A percentile compares a stretch with the other conserved stretches of the same genome.
Conservation (phyloP, 2,113 vertebrate species). For the Sphaerodactylus townsendi region DNA sequence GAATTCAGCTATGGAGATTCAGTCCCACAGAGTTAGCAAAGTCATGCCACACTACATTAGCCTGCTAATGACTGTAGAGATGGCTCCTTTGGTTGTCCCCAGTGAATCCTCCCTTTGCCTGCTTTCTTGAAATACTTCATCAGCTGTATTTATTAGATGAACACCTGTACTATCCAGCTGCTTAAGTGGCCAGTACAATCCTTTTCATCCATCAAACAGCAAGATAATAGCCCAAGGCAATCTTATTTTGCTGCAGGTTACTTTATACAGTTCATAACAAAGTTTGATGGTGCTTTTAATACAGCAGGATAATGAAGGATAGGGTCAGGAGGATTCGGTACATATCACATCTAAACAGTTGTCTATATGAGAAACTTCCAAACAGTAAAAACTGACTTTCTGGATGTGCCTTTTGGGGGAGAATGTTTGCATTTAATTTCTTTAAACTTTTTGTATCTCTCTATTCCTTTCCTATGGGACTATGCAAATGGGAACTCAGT, state of each 20-base stretch:
- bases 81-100: constrained; percentile 51
- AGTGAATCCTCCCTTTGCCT: constrained; percentile 36
- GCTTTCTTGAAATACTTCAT: constrained; percentile 41
- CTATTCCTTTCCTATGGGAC: too few species aligned
- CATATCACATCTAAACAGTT: constrained; percentile 3
- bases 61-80: constrained; percentile 57
- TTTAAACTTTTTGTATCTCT: too few species aligned
- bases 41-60: constrained; percentile 51
- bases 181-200: constrained; percentile 18
- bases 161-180: constrained; percentile 60
- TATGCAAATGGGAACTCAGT: too few species aligned
- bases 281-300: neutral
- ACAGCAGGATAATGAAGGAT: neutral
- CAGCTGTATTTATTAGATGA: constrained; percentile 40
- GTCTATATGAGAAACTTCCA: neutral
- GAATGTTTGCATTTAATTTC: too few species aligned
- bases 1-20: constrained; percentile 50
- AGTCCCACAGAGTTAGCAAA: constrained; percentile 35
- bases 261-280: neutral
- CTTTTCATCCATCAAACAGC: constrained; percentile 46
- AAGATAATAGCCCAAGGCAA: constrained; percentile 30
- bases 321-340: neutral
- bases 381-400: neutral
- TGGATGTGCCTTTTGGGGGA: neutral
- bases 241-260: constrained; percentile 26